phyloP scores from a whole-genome alignment of 2,797 vertebrate species.

The Botia almorhae region DNA sequence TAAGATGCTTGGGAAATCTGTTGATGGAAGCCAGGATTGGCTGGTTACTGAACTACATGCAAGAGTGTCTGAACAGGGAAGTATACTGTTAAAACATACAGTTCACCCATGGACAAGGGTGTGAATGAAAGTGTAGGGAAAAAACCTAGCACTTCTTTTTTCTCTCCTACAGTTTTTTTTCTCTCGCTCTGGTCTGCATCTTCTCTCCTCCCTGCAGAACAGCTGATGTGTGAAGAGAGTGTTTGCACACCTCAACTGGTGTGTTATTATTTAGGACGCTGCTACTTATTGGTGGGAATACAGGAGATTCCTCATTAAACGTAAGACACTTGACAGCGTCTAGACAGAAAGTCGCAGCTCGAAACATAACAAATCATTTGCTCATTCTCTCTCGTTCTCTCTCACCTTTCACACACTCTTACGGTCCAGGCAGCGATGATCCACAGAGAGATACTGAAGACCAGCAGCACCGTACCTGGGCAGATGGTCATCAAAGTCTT shows the following conservation, averaged over 20 bases:
- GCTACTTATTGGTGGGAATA: conserved; percentile 23
- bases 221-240: not conserved
- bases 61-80: not conserved
- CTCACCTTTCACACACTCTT: conserved; percentile 96
- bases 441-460: conserved; percentile 99
- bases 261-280: conserved; percentile 27
- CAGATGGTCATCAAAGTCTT: conserved; percentile 99
- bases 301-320: conserved; percentile 45
- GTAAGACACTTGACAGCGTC: conserved; percentile 34
- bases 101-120: conserved; percentile 18
- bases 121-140: conserved; percentile 25
- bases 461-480: conserved; percentile 94
- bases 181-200: not conserved
- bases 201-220: not conserved
- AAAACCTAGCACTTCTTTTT: not conserved
- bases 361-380: conserved; percentile 19
- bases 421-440: conserved; percentile 99
- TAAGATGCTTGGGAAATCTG: conserved; percentile 48
- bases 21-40: conserved; percentile 1
- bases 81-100: not conserved
- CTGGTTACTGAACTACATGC: not conserved
- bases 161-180: not conserved
- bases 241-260: conserved; percentile 11
- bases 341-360: conserved; percentile 31
- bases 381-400: conserved; percentile 26